phyloP scores from a whole-genome alignment of 1,140 invertebrate species.

The Panonychus citri region DNA sequence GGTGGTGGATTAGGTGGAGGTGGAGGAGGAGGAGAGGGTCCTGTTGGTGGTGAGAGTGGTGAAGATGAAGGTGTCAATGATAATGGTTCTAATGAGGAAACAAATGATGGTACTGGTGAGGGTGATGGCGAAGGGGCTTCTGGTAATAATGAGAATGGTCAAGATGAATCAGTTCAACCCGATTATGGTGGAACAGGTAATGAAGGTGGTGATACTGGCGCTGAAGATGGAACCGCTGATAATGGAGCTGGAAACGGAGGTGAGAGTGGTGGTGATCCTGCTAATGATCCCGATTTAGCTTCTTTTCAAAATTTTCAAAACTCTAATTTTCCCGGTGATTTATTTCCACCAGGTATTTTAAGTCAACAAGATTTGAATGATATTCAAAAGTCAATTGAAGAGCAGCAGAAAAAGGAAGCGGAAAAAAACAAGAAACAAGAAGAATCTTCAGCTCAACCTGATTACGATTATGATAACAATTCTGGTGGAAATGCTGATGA shows the following conservation, averaged over 20 bases:
- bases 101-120: too few relatives aligned
- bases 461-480: background rate
- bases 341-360: conserved; percentile 7
- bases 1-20: background rate
- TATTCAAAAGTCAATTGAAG: conserved; percentile 3
- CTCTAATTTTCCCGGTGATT: conserved; percentile 1
- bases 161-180: background rate
- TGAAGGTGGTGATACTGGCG: background rate
- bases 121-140: background rate
- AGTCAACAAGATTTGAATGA: conserved; percentile 3
- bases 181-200: background rate
- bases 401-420: conserved; percentile 1
- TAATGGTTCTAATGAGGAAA: background rate
- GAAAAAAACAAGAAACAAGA: conserved; percentile 6
- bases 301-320: conserved; percentile 1
- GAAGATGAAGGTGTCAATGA: background rate
- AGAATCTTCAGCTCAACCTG: background rate
- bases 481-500: background rate
- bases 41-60: background rate
- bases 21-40: background rate
- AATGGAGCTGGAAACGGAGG: background rate
- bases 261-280: background rate
- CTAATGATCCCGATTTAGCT: background rate
- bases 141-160: background rate
- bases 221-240: background rate